Evolutionary conservation across 2,113 vertebrate species (phyloP).

Genomic region (Forbesichthys agassizii): DNA sequence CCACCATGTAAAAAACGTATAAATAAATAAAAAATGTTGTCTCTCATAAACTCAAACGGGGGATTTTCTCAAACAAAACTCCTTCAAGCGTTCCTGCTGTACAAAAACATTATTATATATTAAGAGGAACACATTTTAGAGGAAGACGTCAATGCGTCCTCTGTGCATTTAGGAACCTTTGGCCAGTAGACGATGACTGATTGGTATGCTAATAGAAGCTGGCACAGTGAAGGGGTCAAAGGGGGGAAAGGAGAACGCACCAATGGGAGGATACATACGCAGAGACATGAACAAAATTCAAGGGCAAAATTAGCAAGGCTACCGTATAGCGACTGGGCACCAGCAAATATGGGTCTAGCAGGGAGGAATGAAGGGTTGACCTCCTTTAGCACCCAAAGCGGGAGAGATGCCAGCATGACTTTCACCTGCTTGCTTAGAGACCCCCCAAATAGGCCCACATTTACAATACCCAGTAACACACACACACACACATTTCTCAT

Average conservation of each 20-base stretch:
- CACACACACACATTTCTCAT: conserved; percentile 34
- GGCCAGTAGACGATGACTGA: conserved; percentile 7
- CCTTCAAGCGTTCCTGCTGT: neutral
- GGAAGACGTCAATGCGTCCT: neutral
- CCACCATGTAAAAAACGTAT: neutral
- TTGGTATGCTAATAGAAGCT: neutral
- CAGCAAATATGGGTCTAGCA: conserved; percentile 17
- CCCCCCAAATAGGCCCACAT: conserved; percentile 46
- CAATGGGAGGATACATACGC: neutral
- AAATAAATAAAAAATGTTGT: neutral
- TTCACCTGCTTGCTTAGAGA: conserved; percentile 56
- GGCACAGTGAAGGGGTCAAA: neutral
- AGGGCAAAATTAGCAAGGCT: conserved; percentile 45
- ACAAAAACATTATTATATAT: neutral
- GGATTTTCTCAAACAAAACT: neutral
- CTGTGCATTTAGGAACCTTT: conserved; percentile 2
- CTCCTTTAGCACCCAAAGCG: conserved; percentile 61
- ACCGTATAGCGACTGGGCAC: conserved; percentile 30
- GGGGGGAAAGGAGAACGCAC: neutral
- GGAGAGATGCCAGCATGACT: conserved; percentile 62
- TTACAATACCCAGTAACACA: conserved; percentile 46
- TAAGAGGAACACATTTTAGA: no score
- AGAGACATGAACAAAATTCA: conserved; percentile 1
- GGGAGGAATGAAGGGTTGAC: conserved; percentile 46
- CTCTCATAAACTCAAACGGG: neutral